Percentiles rank a stretch among this genome's conserved stretches.
Conservation (phyloP, 2,113 vertebrate species). For the Aviceda subcristata region DNA sequence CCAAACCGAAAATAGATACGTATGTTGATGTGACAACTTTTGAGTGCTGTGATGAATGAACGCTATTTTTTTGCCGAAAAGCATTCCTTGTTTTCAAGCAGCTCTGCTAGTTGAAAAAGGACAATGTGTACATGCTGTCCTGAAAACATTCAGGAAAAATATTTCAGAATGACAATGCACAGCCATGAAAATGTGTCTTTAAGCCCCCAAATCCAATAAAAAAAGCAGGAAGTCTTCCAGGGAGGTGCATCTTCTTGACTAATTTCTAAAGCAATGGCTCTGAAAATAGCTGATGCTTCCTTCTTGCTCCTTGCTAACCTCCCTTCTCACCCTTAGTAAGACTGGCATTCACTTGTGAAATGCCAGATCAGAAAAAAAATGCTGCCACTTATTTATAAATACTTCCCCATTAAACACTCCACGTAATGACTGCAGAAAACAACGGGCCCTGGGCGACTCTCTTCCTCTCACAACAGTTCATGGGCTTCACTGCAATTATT, state of each 20-base stretch:
- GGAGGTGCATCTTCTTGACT: background rate
- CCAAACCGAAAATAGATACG: background rate
- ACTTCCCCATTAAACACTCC: background rate
- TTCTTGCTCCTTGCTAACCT: background rate
- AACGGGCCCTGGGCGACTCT: background rate
- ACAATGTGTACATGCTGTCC: background rate
- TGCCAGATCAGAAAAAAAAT: background rate
- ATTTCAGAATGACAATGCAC: background rate
- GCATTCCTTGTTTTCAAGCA: background rate
- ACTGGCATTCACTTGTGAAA: background rate
- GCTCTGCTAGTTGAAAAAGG: background rate
- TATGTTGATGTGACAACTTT: background rate
- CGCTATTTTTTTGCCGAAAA: background rate
- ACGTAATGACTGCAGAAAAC: background rate
- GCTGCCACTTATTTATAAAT: background rate
- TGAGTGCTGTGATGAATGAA: background rate
- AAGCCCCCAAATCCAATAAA: background rate
- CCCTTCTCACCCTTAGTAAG: background rate
- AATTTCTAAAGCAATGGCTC: background rate
- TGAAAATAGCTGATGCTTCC: background rate
- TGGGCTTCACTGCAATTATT: slow-evolving; percentile 32
- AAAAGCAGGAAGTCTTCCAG: background rate
- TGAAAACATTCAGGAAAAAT: background rate
- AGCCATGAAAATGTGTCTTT: background rate
- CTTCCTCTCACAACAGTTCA: background rate